phyloP scores from a whole-genome alignment of 1,140 invertebrate genomes.

The Calliopsis andreniformis region DNA sequence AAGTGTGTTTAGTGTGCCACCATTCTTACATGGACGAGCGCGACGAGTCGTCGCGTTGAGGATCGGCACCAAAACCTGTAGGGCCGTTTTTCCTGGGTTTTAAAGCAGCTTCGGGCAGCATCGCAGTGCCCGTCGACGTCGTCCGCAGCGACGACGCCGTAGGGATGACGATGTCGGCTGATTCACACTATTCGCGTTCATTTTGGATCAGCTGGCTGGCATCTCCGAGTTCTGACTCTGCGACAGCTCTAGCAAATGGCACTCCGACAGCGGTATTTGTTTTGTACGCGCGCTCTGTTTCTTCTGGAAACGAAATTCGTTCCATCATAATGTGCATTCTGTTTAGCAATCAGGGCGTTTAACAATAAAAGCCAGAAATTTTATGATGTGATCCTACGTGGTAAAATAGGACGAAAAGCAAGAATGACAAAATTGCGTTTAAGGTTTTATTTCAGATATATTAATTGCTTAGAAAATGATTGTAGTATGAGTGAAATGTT shows the following conservation, averaged over 20 bases:
- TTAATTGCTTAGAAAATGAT: too few species aligned
- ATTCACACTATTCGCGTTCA: slow-evolving; percentile 66
- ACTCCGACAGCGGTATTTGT: slow-evolving; percentile 87
- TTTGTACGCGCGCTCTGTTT: slow-evolving; percentile 88
- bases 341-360: too few species aligned
- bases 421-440: too few species aligned
- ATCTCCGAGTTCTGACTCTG: slow-evolving; percentile 78
- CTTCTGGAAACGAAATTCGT: slow-evolving; percentile 83
- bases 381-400: too few species aligned
- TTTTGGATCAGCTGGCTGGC: slow-evolving; percentile 76
- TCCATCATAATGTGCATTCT: too few species aligned
- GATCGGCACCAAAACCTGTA: slow-evolving; percentile 12
- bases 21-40: neutral
- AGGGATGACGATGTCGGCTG: slow-evolving; percentile 66
- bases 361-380: too few species aligned
- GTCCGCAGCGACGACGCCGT: slow-evolving; percentile 47
- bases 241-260: slow-evolving; percentile 84
- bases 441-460: too few species aligned
- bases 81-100: slow-evolving; percentile 11
- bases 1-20: neutral
- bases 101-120: slow-evolving; percentile 52
- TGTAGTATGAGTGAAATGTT: too few species aligned
- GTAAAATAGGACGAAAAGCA: too few species aligned
- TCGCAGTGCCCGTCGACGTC: slow-evolving; percentile 38
- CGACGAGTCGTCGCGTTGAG: neutral